Base-by-base conservation (phyloP, 2,888 invertebrate species). In the Autographa gamma region DNA sequence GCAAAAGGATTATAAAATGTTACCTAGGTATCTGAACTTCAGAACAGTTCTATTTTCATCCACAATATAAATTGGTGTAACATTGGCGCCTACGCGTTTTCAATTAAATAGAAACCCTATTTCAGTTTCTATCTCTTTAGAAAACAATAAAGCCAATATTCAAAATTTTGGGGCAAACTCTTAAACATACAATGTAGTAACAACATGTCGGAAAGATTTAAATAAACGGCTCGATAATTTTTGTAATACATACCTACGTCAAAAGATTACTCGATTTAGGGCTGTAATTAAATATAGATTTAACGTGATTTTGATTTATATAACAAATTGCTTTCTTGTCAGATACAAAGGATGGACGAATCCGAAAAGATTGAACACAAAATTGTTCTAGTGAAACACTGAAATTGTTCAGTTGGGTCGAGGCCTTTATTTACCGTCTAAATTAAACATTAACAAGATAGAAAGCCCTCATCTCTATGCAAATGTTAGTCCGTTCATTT, bases 241-340 rank as follows among this genome's bases (percentile, higher is more conserved):
- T 32, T 38, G 52, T 54, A n/a, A 58, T 16, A 38, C n/a, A 41
- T 18, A 34, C 54, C n/a, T 4, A 34, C 54, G 18, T 4, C 0
- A n/a, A 48, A 7, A n/a, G n/a, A 48, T 48, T n/a, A 48, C 3
- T 9, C 41, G 60, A 63, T 54, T 64, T 18, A 54, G 32, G 31
- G 60, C 19, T 56, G 71, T 72, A 80, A 76, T 72, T 77, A 77
- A 76, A 76, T 80, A 72, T 67, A 58, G 6, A 19, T 43, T 65
- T 54, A 72, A 76, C 60, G 59, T 80, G 76, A 63, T 60, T 74
- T 60, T 80, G 77, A 76, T 80, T 67, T 80, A 79, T 80, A 80
- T 63, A 63, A 83, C 88, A 89, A 89, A 90, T 89, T 88, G 86
- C 85, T 86, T 84, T 82, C 86, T 87, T 89, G 89, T 88, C 79